Evolutionary conservation across 2,797 vertebrate genomes (phyloP).

Genomic region (Otus scops): DNA sequence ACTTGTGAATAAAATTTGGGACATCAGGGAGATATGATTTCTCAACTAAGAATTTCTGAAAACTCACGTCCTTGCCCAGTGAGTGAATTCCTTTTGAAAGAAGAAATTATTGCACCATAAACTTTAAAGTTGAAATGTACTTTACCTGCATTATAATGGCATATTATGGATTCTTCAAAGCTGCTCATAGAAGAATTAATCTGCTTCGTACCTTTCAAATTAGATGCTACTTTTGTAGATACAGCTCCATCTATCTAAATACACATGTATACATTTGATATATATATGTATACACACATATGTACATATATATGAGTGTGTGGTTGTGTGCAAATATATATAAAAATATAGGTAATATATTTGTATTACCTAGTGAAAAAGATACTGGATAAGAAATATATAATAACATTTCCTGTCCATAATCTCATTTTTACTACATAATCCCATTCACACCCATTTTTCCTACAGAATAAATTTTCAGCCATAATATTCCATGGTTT

Average conservation of each 20-base stretch:
- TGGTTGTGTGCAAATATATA: background rate
- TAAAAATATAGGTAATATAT: background rate
- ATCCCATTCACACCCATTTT: background rate
- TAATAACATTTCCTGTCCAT: background rate
- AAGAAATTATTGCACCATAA: background rate
- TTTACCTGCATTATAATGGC: background rate
- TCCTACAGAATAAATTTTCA: background rate
- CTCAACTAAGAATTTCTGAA: background rate
- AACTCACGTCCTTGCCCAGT: background rate
- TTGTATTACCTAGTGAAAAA: background rate
- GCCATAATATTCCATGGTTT: background rate
- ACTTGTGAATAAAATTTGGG: background rate
- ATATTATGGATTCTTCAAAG: background rate
- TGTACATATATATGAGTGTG: rapidly evolving
- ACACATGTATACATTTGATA: background rate
- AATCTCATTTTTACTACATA: background rate
- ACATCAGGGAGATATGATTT: rapidly evolving
- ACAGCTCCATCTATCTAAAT: background rate
- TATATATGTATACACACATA: rapidly evolving
- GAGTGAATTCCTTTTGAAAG: background rate
- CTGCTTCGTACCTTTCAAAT: background rate
- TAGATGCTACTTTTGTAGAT: background rate
- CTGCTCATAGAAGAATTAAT: background rate
- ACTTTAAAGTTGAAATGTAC: background rate
- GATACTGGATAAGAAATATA: background rate